Evolutionary conservation across 2,113 vertebrate genomes (phyloP), one percentile per base, ranked within the genome.

Genomic region (Syrrhaptes paradoxus): DNA sequence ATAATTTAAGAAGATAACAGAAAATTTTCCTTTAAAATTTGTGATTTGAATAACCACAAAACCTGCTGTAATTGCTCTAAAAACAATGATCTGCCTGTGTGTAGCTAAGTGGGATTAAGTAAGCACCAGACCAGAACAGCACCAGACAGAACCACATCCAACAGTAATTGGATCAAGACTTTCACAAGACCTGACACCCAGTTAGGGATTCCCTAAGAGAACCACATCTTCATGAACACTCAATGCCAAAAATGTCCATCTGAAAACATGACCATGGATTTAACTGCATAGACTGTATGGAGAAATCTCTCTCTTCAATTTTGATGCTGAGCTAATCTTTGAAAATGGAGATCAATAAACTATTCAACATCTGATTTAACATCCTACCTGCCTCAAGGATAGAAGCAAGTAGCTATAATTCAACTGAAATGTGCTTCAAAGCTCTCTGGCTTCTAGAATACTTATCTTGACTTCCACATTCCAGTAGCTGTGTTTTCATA

Each of bases 231-330:
- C 32, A 8, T 6, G 9, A 81, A 45, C 7, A 15, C 22, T 71
- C 81, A 28, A 0, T 32, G 24, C 9, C 8, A 14, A 77, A 65
- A 25, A 43, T 4, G 13, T 1, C 32, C 15, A 11, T 17, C 2
- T 4, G 21, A 59, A 89, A 83, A 38, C 9, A 34, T 3, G 17
- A 36, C 10, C 34, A 79, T 34, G 5, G 61, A 75, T 58, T 67
- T 29, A 48, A 29, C 29, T 87, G 29, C 46, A 29, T 63, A 8
- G 11, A 17, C 21, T 84, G 6, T 43, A 36, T 3, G 3, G 25
- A 90, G 21, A 62, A 54, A 41, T 31, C 24, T 4, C 31, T 3
- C 26, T 73, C 15, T 11, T 43, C 18, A 3, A 31, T 78, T 67
- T 49, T 8, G 14, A 81, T 17, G 18, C 70, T 67, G 55, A 82